phyloP scores from a whole-genome alignment of 2,888 invertebrate species.

The Pandemis cinnamomeana region DNA sequence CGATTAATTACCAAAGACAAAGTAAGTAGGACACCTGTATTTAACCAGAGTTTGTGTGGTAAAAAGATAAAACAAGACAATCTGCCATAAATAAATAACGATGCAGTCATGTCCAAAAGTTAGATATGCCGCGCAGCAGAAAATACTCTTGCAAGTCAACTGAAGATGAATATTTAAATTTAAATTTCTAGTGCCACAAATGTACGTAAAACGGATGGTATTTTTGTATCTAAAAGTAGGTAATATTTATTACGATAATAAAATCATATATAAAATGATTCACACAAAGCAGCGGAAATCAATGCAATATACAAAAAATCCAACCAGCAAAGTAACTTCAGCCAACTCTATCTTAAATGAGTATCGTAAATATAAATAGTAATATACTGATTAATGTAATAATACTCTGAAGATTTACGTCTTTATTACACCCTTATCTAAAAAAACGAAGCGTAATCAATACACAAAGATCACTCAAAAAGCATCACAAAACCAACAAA shows the following conservation, averaged over 20 bases:
- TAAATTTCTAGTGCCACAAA: not conserved
- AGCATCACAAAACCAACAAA: constrained; percentile 31
- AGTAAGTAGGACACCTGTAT: too few species aligned
- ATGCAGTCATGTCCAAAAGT: not conserved
- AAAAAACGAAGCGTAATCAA: not conserved
- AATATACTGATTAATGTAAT: not conserved
- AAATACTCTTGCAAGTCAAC: not conserved
- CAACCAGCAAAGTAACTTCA: not conserved
- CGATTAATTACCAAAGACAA: not conserved
- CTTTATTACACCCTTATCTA: not conserved
- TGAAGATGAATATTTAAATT: not conserved
- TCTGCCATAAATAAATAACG: not conserved
- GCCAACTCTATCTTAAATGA: not conserved
- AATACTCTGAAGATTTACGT: not conserved
- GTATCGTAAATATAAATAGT: not conserved
- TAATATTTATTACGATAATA: too few species aligned
- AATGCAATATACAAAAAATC: not conserved
- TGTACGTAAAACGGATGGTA: too few species aligned
- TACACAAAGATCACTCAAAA: constrained; percentile 1
- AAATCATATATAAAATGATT: too few species aligned
- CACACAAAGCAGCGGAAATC: too few species aligned
- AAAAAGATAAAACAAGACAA: not conserved
- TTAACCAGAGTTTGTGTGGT: not conserved
- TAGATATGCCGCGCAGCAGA: not conserved
- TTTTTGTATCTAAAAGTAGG: too few species aligned